Evolutionary conservation across 2,797 vertebrate species (phyloP), one percentile per base, ranked within the genome.

Genomic region (Darevskia nairensis): DNA sequence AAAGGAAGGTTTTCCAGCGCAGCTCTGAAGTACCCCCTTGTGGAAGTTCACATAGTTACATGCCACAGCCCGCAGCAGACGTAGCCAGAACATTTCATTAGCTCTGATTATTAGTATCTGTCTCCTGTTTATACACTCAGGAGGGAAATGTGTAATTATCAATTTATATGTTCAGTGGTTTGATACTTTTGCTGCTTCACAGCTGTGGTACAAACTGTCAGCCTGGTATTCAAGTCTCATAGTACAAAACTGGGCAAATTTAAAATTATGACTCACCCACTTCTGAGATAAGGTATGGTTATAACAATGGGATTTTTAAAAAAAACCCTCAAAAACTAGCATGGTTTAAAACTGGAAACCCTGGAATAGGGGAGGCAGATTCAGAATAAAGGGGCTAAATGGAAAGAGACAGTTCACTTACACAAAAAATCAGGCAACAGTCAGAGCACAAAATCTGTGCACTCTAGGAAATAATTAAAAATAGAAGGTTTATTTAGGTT

Each of bases 41-140:
- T 90, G 94, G 95, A 77, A 88, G 90, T 2, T 23, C 5, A 1
- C 5, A 89, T 93, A 94, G 94, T 50, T 94, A 91, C 93, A 95
- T 10, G 1, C 17, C 29, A 46, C 50, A 50, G 82, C 29, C 13
- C 3, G 66, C 9, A 29, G 17, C 39, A 41, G 4, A 0, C 10
- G 74, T 75, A 76, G 39, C 55, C 27, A 9, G 68, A 91, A 82
- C 61, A 82, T 92, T 93, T 93, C 35, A 68, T 91, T 91, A 15
- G 68, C 39, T 87, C 9, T 87, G 61, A 82, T 93, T 90, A n/a
- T 80, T 91, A 41, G n/a, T 92, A 50, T 89, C 86, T 89, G 8
- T 86, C 80, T 90, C 86, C 89, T 93, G 69, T 90, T 93, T 91
- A 90, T 59, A 85, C 46, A 41, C 41, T 91, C 80, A 55, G 39